Base-by-base conservation (phyloP, 1,140 invertebrate species). In the Danaus melanippus region DNA sequence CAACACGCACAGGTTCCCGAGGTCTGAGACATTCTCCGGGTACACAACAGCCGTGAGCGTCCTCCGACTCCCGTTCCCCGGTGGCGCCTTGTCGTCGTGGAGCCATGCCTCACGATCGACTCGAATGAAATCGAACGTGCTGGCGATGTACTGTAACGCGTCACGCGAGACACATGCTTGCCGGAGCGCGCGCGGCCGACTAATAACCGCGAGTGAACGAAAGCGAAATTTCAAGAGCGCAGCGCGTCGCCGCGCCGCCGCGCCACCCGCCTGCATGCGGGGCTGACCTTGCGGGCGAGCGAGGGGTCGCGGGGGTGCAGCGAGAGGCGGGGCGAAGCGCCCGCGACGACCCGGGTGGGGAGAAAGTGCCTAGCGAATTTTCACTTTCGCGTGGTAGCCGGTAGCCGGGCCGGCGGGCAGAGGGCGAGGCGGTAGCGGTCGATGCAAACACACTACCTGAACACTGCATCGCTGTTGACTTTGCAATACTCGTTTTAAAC, bases 11-110 rank as follows among this genome's bases (percentile, higher is more conserved):
- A 21, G 96, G 88, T 57, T 96, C 92, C 65, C 94, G 92, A 64
- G 90, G 89, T 57, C 91, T 91, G 46, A 93, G 88, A 74, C 95
- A 96, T 64, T 94, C 93, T 46, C 92, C 92, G 21, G 95, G 95
- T 12, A 93, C 92, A 87, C 95, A 97, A 88, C 96, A 97, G 42
- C 90, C 90, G 46, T 74, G 76, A 54, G 67, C 58, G 58, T 79
- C 82, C 44, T 75, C 76, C 43, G 90, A 86, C 66, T 77, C 87
- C 41, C 86, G 87, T 60, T 84, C 87, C 69, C 81, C 84, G 61
- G 77, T 77, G 54, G 78, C 76, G 71, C 79, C 80, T 61, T 86
- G 81, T 58, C 86, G 84, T 53, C 81, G 85, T 69, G 86, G 87
- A 56, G 87, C 86, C 87, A 87, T 87, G 67, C 69, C 63, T 58